A percentile compares a stretch with the other conserved stretches of the same genome.
phyloP scores from a whole-genome alignment of 2,113 vertebrate genomes.

The Dendropsophus ebraccatus region DNA sequence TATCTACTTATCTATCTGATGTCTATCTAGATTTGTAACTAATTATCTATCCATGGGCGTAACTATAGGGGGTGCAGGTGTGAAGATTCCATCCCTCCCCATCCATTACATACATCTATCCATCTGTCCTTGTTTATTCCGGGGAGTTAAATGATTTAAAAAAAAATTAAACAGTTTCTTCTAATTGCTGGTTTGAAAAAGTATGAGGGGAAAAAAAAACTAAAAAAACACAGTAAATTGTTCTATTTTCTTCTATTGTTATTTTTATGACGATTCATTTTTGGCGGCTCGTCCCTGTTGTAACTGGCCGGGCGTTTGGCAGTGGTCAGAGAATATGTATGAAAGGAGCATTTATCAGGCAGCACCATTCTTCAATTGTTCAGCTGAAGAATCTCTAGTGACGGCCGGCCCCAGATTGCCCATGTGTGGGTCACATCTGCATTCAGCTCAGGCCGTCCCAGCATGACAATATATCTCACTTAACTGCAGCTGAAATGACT shows the following conservation, averaged over 20 bases:
- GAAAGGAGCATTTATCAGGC: conserved; percentile 50
- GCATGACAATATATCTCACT: conserved; percentile 41
- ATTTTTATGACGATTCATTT: not conserved
- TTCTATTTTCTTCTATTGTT: not conserved
- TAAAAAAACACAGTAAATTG: not conserved
- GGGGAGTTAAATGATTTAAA: not conserved
- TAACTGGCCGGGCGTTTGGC: conserved; percentile 36
- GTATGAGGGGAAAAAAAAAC: not conserved
- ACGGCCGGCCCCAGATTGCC: not conserved
- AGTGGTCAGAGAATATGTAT: conserved; percentile 15
- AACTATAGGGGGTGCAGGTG: no score
- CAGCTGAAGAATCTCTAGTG: conserved; percentile 19
- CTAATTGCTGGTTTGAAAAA: not conserved
- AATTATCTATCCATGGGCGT: no score
- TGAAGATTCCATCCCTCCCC: no score
- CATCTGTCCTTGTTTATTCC: not conserved
- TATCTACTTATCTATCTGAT: no score
- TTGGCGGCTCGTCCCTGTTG: conserved; percentile 23
- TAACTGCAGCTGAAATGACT: conserved; percentile 39
- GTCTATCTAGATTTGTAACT: no score
- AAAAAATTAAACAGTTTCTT: not conserved
- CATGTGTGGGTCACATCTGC: conserved; percentile 47
- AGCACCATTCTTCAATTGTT: conserved; percentile 49
- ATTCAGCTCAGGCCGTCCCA: not conserved
- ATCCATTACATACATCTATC: not conserved